These are phyloP conservation scores for Clarias batrachus DNA, from an alignment of 2,113 vertebrate genomes.

Conservation along the genomic window DNA sequence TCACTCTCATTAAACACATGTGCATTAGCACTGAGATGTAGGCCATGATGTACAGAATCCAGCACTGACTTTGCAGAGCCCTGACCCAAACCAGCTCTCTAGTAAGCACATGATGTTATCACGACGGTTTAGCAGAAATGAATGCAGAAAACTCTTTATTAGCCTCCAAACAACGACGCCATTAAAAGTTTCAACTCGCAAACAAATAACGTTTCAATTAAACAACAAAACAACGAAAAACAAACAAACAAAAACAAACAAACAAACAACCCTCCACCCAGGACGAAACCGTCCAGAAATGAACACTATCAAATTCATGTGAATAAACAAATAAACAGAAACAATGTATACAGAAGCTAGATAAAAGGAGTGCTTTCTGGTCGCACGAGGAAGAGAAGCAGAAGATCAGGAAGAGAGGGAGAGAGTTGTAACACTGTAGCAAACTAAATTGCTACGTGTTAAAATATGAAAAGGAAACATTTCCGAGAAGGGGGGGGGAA, in stretches of 20 bases:
- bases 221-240: neutral
- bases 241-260: too few relatives aligned
- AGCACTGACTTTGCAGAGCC: neutral
- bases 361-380: neutral
- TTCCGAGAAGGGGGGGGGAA: slow-evolving; percentile 33
- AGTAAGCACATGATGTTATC: neutral
- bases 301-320: neutral
- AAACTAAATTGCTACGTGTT: slow-evolving; percentile 28
- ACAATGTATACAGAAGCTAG: neutral
- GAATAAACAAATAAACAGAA: neutral
- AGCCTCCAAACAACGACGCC: neutral
- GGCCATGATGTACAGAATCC: neutral
- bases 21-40: neutral
- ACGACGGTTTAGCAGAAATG: neutral
- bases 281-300: neutral
- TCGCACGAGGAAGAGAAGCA: neutral
- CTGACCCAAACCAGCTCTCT: neutral
- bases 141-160: neutral
- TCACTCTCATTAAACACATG: neutral
- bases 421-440: slow-evolving; percentile 30
- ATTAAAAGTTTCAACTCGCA: slow-evolving; percentile 18
- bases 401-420: slow-evolving; percentile 39
- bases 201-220: slow-evolving; percentile 9
- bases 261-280: neutral
- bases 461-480: slow-evolving; percentile 49